Percentiles rank a stretch among this genome's conserved stretches.
These are phyloP conservation scores for Meteorus cinctellus DNA, from an alignment of 2,888 invertebrate species.

Conservation along the genomic window DNA sequence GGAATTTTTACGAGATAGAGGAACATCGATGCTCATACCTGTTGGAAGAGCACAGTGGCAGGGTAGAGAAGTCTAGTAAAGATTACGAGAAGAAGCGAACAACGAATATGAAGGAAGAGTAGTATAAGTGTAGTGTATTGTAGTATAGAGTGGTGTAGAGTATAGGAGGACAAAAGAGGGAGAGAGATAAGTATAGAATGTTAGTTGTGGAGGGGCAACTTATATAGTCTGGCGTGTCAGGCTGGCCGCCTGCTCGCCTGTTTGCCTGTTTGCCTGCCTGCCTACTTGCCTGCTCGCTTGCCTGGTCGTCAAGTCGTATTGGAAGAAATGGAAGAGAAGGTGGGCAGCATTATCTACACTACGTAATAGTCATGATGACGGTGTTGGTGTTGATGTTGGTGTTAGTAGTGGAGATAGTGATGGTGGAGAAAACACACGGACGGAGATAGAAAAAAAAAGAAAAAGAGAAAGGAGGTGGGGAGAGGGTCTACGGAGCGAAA, in stretches of 20 bases:
- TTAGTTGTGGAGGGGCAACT: conserved; percentile 46
- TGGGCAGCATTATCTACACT: conserved; percentile 17
- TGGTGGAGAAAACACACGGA: conserved; percentile 3
- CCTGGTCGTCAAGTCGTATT: conserved; percentile 28
- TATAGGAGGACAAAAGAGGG: conserved; percentile 41
- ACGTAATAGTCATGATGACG: conserved; percentile 42
- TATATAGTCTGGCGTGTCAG: conserved; percentile 12
- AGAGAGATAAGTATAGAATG: conserved; percentile 51
- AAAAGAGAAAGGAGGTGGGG: conserved; percentile 15
- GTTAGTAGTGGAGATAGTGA: conserved; percentile 25
- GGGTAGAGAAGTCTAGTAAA: conserved; percentile 20
- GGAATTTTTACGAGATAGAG: neutral
- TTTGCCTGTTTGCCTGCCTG: neutral
- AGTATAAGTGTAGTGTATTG: conserved; percentile 43
- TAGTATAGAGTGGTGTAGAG: neutral
- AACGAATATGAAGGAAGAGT: conserved; percentile 41
- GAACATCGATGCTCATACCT: conserved; percentile 36
- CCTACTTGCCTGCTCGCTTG: neutral
- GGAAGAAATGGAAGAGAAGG: conserved; percentile 43
- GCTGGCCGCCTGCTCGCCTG: neutral
- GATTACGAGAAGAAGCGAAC: conserved; percentile 30
- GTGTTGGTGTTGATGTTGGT: conserved; percentile 48
- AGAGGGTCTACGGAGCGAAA: conserved; percentile 29
- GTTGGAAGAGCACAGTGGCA: conserved; percentile 53
- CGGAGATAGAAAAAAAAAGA: neutral